Evolutionary conservation across 1,140 invertebrate species (phyloP), one percentile per base, ranked within the genome.

Genomic region (Liolophura sinensis): DNA sequence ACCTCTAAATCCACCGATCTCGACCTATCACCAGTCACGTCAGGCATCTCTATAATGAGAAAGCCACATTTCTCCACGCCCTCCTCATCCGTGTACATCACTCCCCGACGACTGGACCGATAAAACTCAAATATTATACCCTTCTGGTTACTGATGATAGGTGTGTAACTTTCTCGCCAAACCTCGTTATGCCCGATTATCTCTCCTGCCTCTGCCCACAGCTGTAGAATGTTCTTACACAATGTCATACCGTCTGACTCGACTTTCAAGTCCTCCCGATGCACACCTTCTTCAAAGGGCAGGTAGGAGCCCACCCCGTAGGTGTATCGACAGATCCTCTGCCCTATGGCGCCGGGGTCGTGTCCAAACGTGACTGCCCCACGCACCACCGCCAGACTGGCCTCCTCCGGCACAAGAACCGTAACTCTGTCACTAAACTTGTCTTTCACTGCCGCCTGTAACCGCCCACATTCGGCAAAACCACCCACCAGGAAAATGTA

Each of bases 241-340:
- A 88, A 86, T 62, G 86, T 81, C 59, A 84, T 77, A 22, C 85
- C 86, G 61, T 88, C 87, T 52, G 86, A 82, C 27, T 75, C 82
- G 6, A 85, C 79, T 49, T 88, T 84, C 40, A 87, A 70, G 71
- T 89, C 88, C 7, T 87, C 85, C 67, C 77, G 68, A n/a, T 88
- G 88, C 71, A 88, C 86, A 1, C 84, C 73, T 40, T 76, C 73
- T 51, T 87, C 78, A 71, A 88, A 89, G 1, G 83, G 82, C 62
- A 89, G 87, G 16, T 89, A 83, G 11, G 89, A 86, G 5, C 88
- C 88, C 5, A 89, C 87, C 6, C 88, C 89, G 69, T 89, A 89
- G 1, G 88, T 89, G 67, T 87, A 84, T 24, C 87, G 81, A 47
- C 87, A 86, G 62, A 87, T 82, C 60, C 88, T 74, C 31, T 87